These are phyloP conservation scores for Cydia splendana DNA, from an alignment of 1,140 invertebrate genomes.

Conservation along the genomic window DNA sequence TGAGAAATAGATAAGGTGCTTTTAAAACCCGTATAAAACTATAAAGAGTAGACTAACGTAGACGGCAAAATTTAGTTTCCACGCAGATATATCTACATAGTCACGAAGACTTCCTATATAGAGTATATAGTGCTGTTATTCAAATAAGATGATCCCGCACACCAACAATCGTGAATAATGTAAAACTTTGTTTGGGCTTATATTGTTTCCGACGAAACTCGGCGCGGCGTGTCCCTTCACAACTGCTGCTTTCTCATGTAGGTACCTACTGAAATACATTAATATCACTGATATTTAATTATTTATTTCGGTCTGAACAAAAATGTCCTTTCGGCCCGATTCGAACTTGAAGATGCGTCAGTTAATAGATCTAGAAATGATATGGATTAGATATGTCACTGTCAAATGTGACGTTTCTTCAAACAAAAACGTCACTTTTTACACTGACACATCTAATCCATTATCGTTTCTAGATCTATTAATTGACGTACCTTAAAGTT, in stretches of 20 bases:
- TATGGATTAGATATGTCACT: too few species aligned
- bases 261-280: background rate
- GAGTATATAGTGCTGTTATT: constrained; percentile 11
- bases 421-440: too few species aligned
- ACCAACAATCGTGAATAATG: constrained; percentile 19
- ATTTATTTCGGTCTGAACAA: background rate
- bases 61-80: background rate
- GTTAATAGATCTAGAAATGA: too few species aligned
- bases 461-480: too few species aligned
- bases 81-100: background rate
- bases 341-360: too few species aligned
- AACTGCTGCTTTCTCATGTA: constrained; percentile 20
- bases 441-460: too few species aligned
- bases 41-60: too few species aligned
- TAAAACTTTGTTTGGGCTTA: constrained; percentile 23
- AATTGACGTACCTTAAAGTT: too few species aligned
- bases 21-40: too few species aligned
- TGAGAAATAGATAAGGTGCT: too few species aligned
- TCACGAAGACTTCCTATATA: background rate
- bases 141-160: constrained; percentile 24
- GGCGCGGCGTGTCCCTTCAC: background rate
- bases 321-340: too few species aligned
- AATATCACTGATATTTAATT: background rate
- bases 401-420: too few species aligned
- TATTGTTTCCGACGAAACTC: constrained; percentile 5